Base-by-base conservation (phyloP, 1,140 invertebrate genomes). In the Halesus radiatus region DNA sequence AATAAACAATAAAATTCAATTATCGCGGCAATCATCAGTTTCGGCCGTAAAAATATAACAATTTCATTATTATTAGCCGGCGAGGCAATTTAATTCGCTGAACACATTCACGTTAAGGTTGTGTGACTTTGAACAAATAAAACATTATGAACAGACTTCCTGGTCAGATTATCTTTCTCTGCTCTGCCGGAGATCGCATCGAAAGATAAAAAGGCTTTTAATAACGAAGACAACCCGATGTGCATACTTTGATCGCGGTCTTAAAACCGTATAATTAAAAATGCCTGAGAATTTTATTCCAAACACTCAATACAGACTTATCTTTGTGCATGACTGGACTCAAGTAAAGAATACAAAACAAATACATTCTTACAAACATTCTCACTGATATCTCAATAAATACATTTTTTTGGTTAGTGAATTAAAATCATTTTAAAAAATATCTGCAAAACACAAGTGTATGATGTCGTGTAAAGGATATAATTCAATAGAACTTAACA, bases 251-350 rank as follows among this genome's bases (percentile, higher is more conserved):
- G 10, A 68, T 68, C 64, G 13, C 32, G 32, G 13, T 37, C 26
- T 68, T 68, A 72, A 72, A 72, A 53, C 45, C 68, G 68, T 72
- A 18, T 54, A 72, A 72, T 72, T 72, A 72, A 72, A 72, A 53
- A 23, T 72, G 45, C 52, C 54, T 72, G 68, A 50, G 68, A 72
- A 53, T 72, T 72, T 52, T 72, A 54, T 8, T 52, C 22, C 15
- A 68, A 68, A 68, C 32, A 68, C 29, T 45, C 5, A 20, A 68
- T 68, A 68, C 23, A 23, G 20, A 23, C 23, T 60, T 22, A 60
- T 60, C 56, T 22, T 60, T 60, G 58, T 23, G 23, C 58, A 1
- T 60, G 58, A 23, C 8, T 22, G 58, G 23, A 22, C 7, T 18
- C 32, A 37, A 18, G 23, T 22, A 20, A 18, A 60, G 18, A 6